Conservation (phyloP, 2,888 invertebrate genomes). For the Saturnia pavonia region DNA sequence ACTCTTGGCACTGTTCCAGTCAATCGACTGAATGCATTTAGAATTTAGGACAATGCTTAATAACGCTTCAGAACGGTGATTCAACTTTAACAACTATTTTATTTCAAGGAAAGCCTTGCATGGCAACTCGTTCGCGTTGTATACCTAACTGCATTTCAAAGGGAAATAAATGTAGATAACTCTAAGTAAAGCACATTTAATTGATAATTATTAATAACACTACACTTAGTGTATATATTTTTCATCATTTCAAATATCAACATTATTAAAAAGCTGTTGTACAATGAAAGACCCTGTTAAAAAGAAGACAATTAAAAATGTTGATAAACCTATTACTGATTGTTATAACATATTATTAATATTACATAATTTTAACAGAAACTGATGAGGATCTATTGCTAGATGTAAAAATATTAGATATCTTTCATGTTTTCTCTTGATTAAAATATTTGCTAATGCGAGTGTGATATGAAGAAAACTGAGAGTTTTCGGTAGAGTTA, state of each 20-base stretch:
- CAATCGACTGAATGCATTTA: slow-evolving; percentile 35
- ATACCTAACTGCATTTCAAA: neutral
- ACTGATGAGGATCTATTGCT: neutral
- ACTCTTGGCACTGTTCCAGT: slow-evolving; percentile 47
- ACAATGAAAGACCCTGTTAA: neutral
- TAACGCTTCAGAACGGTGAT: slow-evolving; percentile 15
- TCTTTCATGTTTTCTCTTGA: neutral
- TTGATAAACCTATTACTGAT: neutral
- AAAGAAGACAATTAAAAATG: neutral
- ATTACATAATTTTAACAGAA: neutral
- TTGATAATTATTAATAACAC: neutral
- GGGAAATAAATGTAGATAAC: neutral
- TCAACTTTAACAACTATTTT: neutral
- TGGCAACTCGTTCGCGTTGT: slow-evolving; percentile 1
- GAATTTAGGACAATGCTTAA: slow-evolving; percentile 42
- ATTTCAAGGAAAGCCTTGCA: slow-evolving; percentile 16
- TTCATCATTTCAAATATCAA: neutral
- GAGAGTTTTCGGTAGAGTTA: neutral
- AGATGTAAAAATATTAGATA: neutral
- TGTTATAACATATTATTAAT: neutral
- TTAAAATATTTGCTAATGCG: neutral
- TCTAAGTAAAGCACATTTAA: neutral
- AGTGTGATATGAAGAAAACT: neutral
- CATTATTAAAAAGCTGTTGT: neutral
- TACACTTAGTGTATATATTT: neutral